Evolutionary conservation across 1,140 invertebrate species (phyloP).

Genomic region (Chironomus striatipennis): DNA sequence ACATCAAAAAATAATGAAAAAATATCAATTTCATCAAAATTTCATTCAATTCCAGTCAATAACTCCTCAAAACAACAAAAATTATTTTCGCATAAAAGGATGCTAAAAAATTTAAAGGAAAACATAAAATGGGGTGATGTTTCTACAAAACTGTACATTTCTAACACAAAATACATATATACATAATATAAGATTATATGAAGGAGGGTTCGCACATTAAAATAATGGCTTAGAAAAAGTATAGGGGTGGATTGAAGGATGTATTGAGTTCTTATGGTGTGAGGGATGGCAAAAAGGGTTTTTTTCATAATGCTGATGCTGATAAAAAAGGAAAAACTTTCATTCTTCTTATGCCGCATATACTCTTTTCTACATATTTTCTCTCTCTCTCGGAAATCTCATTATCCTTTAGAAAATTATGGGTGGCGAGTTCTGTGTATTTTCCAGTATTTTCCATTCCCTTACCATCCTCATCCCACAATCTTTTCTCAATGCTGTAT

Average conservation of each 20-base stretch:
- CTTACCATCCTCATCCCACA: not conserved
- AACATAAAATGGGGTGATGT: conserved; percentile 12
- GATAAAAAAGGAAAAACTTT: not conserved
- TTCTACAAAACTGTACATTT: not conserved
- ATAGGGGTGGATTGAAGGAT: not conserved
- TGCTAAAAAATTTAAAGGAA: not conserved
- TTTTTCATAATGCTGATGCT: not conserved
- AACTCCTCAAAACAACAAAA: too few species aligned
- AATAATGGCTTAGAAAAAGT: conserved; percentile 3
- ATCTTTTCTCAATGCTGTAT: not conserved
- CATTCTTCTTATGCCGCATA: conserved; percentile 1
- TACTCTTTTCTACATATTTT: not conserved
- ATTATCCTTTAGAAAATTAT: not conserved
- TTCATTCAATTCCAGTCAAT: too few species aligned
- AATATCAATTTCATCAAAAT: too few species aligned
- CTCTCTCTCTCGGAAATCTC: not conserved
- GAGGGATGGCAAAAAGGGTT: not conserved
- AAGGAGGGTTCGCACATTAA: conserved; percentile 12
- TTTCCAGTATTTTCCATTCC: not conserved
- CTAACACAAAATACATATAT: not conserved
- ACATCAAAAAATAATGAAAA: too few species aligned
- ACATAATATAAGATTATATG: conserved; percentile 3
- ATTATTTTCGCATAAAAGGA: too few species aligned
- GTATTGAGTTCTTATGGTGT: not conserved
- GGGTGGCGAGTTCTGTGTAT: not conserved